These are phyloP conservation scores for Germaria angustata DNA, from an alignment of 2,888 invertebrate species.

Conservation along the genomic window DNA sequence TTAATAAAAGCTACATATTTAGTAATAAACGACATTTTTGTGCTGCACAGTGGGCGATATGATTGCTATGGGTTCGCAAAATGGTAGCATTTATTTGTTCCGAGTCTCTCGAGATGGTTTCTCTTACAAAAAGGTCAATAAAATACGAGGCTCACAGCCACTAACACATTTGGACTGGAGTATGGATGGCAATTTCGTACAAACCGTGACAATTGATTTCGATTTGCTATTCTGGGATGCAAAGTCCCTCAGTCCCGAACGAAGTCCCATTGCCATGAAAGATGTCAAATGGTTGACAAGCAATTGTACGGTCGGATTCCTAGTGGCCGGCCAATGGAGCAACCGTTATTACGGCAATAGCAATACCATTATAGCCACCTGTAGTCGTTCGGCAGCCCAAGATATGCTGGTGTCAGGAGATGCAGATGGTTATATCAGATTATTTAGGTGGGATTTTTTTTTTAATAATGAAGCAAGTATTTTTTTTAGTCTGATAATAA, in stretches of 20 bases:
- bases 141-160: slow-evolving; percentile 91
- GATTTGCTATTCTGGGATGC: slow-evolving; percentile 95
- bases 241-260: slow-evolving; percentile 91
- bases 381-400: slow-evolving; percentile 90
- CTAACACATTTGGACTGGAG: slow-evolving; percentile 95
- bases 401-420: slow-evolving; percentile 92
- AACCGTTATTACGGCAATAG: slow-evolving; percentile 93
- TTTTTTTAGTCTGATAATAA: neutral
- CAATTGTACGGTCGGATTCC: slow-evolving; percentile 92
- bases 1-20: neutral
- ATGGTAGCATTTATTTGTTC: slow-evolving; percentile 89
- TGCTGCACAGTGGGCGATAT: slow-evolving; percentile 87
- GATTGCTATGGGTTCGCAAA: slow-evolving; percentile 94
- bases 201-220: slow-evolving; percentile 94
- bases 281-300: slow-evolving; percentile 94
- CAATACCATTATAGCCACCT: slow-evolving; percentile 89
- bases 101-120: slow-evolving; percentile 93
- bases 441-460: slow-evolving; percentile 85
- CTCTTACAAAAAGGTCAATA: slow-evolving; percentile 93
- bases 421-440: slow-evolving; percentile 91
- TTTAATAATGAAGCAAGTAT: neutral
- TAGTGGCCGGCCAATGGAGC: slow-evolving; percentile 94
- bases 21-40: neutral
- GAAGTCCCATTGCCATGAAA: slow-evolving; percentile 93
- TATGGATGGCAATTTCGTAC: slow-evolving; percentile 91